Evolutionary conservation across 37 sponge, comb jelly and placozoan genomes (phyloP).

Genomic region (Theonella swinhoei): DNA sequence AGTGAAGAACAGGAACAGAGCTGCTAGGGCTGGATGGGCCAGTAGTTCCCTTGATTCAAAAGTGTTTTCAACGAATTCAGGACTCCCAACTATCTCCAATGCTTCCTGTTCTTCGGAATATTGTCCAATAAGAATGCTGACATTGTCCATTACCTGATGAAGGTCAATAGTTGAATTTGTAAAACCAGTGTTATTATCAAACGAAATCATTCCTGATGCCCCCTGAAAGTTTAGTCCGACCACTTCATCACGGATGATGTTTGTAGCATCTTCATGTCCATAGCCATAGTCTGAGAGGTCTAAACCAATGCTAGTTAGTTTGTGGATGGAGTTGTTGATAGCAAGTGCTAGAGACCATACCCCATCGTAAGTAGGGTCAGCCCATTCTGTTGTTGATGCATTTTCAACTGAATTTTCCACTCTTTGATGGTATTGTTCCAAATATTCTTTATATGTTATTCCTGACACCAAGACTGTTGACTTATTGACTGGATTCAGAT

Average conservation of each 20-base stretch:
- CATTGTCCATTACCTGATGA: not conserved
- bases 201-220: slow-evolving; percentile 27
- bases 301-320: not conserved
- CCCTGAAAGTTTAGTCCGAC: slow-evolving; percentile 24
- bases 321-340: slow-evolving; percentile 19
- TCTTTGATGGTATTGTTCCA: not conserved
- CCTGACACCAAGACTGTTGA: not conserved
- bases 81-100: not conserved
- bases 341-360: slow-evolving; percentile 38
- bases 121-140: not conserved
- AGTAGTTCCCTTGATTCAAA: not conserved
- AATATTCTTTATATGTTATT: slow-evolving; percentile 13
- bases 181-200: slow-evolving; percentile 3
- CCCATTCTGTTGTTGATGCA: not conserved
- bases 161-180: not conserved
- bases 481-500: not conserved
- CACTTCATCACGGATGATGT: slow-evolving; percentile 9
- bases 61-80: not conserved
- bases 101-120: not conserved
- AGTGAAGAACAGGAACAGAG: not conserved
- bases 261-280: slow-evolving; percentile 3
- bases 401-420: too few species aligned
- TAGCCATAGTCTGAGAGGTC: not conserved
- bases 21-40: not conserved
- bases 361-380: slow-evolving; percentile 13